These are phyloP conservation scores for Noctua janthina DNA, from an alignment of 2,888 invertebrate genomes.

Conservation along the genomic window DNA sequence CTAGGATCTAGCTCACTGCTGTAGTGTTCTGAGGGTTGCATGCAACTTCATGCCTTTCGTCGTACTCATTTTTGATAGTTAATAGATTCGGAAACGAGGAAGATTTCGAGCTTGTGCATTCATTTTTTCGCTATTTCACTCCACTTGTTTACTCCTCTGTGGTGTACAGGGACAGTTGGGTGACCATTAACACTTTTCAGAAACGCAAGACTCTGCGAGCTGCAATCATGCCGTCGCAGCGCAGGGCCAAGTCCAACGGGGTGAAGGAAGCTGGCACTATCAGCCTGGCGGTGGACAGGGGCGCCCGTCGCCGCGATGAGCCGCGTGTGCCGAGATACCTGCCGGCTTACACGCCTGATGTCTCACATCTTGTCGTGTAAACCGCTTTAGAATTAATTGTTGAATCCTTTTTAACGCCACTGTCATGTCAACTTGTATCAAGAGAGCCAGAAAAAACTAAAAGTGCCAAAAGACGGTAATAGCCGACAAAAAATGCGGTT, in stretches of 20 bases:
- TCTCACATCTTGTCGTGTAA: constrained; percentile 94
- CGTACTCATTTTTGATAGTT: neutral
- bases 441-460: neutral
- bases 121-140: constrained; percentile 29
- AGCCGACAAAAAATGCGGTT: neutral
- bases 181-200: constrained; percentile 88
- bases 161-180: constrained; percentile 32
- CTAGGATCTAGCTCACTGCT: neutral
- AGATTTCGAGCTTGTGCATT: neutral
- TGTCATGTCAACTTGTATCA: neutral
- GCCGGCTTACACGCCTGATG: constrained; percentile 94
- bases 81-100: neutral
- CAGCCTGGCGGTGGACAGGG: constrained; percentile 94
- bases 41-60: constrained; percentile 2
- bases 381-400: constrained; percentile 21
- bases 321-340: constrained; percentile 93
- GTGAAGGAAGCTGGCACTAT: constrained; percentile 95
- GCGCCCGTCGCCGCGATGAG: constrained; percentile 91
- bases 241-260: constrained; percentile 94
- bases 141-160: constrained; percentile 50
- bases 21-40: neutral
- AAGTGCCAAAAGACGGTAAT: neutral
- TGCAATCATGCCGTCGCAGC: constrained; percentile 94
- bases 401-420: constrained; percentile 24
- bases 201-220: constrained; percentile 96